phyloP scores from a whole-genome alignment of 2,888 invertebrate genomes.

The Drosophila rubida region DNA sequence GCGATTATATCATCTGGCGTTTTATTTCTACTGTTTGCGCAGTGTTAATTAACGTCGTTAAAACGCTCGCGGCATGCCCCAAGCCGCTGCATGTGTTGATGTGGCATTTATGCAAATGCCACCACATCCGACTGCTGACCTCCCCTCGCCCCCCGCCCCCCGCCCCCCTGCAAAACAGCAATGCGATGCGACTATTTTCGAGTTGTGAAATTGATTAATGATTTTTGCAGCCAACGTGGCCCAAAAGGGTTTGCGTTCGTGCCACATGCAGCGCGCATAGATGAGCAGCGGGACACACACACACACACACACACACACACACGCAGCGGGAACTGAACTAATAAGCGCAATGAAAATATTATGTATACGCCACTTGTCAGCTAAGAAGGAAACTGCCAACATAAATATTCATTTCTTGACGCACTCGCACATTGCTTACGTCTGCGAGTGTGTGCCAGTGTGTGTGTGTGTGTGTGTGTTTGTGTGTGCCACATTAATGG shows the following conservation, averaged over 20 bases:
- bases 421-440: slow-evolving; percentile 36
- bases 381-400: slow-evolving; percentile 46
- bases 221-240: slow-evolving; percentile 31
- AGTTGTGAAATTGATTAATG: slow-evolving; percentile 64
- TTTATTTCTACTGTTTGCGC: slow-evolving; percentile 15
- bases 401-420: slow-evolving; percentile 70
- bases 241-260: slow-evolving; percentile 19
- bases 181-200: not conserved
- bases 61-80: slow-evolving; percentile 15
- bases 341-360: slow-evolving; percentile 70
- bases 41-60: slow-evolving; percentile 61
- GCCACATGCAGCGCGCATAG: not conserved
- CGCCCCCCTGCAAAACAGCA: too few species aligned
- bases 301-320: not conserved
- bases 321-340: slow-evolving; percentile 31
- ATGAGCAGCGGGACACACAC: not conserved
- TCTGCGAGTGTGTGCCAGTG: slow-evolving; percentile 12
- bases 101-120: slow-evolving; percentile 51
- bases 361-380: slow-evolving; percentile 65
- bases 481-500: slow-evolving; percentile 77
- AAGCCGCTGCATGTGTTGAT: slow-evolving; percentile 27
- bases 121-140: slow-evolving; percentile 23
- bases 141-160: too few species aligned
- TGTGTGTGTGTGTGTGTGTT: slow-evolving; percentile 34
- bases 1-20: slow-evolving; percentile 17